Evolutionary conservation across 2,113 vertebrate genomes (phyloP), one percentile per base, ranked within the genome.

Genomic region (Nerophis lumbriciformis): DNA sequence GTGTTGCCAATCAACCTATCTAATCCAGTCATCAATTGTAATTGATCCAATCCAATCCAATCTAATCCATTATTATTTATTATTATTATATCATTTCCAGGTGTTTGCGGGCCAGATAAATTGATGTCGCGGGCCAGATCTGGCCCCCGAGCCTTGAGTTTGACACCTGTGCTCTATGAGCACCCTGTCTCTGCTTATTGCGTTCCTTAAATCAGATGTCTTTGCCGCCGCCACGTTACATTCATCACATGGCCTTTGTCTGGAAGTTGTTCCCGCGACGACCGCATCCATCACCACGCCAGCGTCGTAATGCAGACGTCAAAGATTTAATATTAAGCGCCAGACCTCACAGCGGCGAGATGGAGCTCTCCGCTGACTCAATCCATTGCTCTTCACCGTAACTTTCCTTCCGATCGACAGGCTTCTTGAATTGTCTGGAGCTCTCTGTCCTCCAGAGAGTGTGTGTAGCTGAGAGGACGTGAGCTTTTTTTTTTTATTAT

Each of bases 231-330:
- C 19, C 21, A 56, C 10, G 57, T 59, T 61, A 14, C 70, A 81
- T 82, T 78, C 72, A 76, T 82, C 75, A 75, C 59, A n/a, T 69
- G 49, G 68, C 51, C 59, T 79, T 76, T 68, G 60, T 76, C 77
- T 72, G 55, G 60, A 53, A 39, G 50, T 64, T 73, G 66, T 84
- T 79, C 66, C 70, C 70, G 36, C 12, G 55, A 72, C 65, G 75
- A 70, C 63, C 61, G 56, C 71, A 82, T 84, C 75, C 55, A 75
- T 85, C 78, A 77, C 66, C 47, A 63, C 66, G 71, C 68, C 71
- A 61, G 35, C 67, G 60, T 61, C 55, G 58, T 75, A 70, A 82
- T 69, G 63, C 66, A 67, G 55, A 56, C 69, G 79, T 79, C 77
- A 75, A 77, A 71, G 54, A 72, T 59, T 70, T 50, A 76, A 63